phyloP scores from a whole-genome alignment of 2,797 vertebrate species.

The Dromococcyx pavoninus region DNA sequence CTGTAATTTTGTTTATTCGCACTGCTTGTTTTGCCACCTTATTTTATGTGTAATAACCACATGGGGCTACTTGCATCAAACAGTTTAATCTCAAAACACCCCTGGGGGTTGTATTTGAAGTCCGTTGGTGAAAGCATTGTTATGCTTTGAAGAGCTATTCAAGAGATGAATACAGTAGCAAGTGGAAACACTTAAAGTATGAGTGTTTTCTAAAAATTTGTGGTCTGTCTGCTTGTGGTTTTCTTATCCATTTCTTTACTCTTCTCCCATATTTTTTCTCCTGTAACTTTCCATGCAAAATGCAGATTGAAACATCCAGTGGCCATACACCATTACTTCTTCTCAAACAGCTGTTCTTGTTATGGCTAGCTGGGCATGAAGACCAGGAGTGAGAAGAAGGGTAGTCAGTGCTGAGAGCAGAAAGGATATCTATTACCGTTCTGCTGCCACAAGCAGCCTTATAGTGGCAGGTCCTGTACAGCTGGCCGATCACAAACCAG shows the following conservation, averaged over 20 bases:
- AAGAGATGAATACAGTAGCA: not conserved
- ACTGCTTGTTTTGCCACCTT: not conserved
- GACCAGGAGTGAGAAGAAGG: not conserved
- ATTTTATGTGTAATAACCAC: not conserved
- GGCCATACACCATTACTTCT: not conserved
- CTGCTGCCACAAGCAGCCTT: not conserved
- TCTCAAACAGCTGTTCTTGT: not conserved
- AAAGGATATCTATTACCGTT: not conserved
- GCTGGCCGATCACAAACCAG: not conserved
- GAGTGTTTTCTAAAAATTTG: not conserved
- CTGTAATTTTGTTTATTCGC: not conserved
- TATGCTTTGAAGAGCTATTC: not conserved
- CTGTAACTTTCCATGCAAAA: not conserved
- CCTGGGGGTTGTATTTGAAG: not conserved
- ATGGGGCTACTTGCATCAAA: not conserved
- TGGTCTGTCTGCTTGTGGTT: not conserved
- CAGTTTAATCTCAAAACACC: not conserved
- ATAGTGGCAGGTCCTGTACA: not conserved
- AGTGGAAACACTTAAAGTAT: not conserved
- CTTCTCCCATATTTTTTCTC: not conserved
- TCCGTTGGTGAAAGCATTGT: not conserved
- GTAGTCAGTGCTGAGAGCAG: not conserved
- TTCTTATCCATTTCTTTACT: not conserved
- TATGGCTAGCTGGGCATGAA: not conserved
- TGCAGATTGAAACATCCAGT: not conserved